Evolutionary conservation across 2,113 vertebrate species (phyloP).

Genomic region (Grus americana): DNA sequence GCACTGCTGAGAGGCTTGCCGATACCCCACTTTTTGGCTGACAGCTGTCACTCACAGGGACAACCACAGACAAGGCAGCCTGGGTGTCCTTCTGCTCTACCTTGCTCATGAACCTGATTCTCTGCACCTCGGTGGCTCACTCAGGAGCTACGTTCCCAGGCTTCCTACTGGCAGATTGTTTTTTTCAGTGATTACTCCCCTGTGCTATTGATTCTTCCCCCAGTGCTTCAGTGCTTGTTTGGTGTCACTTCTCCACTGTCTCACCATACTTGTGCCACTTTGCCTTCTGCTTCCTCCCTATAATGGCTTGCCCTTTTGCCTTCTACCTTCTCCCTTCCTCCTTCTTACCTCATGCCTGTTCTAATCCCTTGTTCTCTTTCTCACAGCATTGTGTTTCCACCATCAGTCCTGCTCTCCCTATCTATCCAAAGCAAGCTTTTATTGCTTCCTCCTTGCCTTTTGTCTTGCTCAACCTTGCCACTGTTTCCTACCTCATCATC

Average conservation of each 20-base stretch:
- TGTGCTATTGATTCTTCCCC: not conserved
- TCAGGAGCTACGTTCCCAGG: not conserved
- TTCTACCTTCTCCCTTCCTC: not conserved
- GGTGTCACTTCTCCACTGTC: not conserved
- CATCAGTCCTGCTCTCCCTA: not conserved
- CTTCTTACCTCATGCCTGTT: not conserved
- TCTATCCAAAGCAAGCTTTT: not conserved
- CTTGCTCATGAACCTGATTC: not conserved
- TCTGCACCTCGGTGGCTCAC: not conserved
- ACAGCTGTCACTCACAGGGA: rapidly evolving
- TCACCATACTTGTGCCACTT: not conserved
- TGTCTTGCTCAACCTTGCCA: not conserved
- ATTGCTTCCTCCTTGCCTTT: not conserved
- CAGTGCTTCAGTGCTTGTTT: not conserved
- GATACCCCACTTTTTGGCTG: not conserved
- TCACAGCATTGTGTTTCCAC: not conserved
- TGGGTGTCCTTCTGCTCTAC: not conserved
- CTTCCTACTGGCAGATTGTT: not conserved
- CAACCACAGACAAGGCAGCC: not conserved
- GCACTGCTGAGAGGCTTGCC: not conserved
- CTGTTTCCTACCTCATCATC: not conserved
- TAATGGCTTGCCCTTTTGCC: not conserved
- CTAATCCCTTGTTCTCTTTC: not conserved
- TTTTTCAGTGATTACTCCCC: not conserved
- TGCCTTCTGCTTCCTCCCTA: not conserved